Percentiles rank a stretch among this genome's conserved stretches.
Evolutionary conservation across 2,888 invertebrate species (phyloP).

Genomic region (Pteria penguin): DNA sequence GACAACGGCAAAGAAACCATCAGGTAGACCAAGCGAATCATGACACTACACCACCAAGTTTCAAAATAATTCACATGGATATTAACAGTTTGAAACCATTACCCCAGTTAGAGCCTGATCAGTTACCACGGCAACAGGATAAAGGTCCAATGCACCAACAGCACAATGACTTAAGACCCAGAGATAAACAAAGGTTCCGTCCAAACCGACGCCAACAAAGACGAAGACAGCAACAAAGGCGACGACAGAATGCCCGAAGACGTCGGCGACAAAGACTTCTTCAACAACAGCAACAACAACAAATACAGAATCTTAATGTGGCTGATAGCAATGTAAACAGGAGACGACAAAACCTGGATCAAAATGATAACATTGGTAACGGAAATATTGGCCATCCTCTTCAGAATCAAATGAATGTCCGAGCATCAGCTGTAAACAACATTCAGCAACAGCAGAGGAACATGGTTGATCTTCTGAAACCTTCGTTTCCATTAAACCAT

Average conservation of each 20-base stretch:
- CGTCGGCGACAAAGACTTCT: background rate
- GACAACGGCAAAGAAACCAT: background rate
- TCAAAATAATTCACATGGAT: constrained; percentile 20
- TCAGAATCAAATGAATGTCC: background rate
- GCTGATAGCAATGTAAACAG: background rate
- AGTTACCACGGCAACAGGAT: background rate
- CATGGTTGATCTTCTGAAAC: background rate
- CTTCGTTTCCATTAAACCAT: too few relatives aligned
- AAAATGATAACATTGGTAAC: background rate
- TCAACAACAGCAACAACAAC: background rate
- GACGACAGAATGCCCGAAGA: background rate
- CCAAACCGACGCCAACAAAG: background rate
- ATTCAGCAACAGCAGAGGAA: background rate
- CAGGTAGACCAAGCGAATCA: too few relatives aligned
- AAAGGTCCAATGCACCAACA: background rate
- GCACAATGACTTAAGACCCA: background rate
- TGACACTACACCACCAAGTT: too few relatives aligned
- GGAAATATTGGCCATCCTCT: background rate
- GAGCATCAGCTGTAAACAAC: background rate
- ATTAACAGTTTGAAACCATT: constrained; percentile 16
- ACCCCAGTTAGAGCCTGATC: constrained; percentile 3
- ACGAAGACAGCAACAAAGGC: background rate
- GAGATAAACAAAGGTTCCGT: background rate
- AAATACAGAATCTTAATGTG: background rate
- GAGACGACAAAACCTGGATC: background rate